Evolutionary conservation across 2,888 invertebrate genomes (phyloP), one percentile per base, ranked within the genome.

Genomic region (Polyommatus iphigenia): DNA sequence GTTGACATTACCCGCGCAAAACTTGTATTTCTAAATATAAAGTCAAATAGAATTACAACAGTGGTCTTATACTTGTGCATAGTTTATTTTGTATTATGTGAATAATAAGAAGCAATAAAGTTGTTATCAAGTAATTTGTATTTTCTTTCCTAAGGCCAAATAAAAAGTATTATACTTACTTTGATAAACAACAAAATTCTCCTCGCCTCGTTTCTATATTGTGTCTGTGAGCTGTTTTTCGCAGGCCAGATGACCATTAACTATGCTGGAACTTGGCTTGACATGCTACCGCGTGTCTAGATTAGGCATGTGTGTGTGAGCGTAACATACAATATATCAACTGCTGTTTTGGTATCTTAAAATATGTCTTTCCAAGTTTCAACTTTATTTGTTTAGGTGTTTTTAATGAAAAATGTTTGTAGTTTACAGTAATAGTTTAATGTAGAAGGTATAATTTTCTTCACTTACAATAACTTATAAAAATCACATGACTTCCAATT

Each of bases 1-100:
- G 67, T 67, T 67, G 67, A 67, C 29, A 10, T 29, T 29, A 67
- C 79, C 80, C 78, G 54, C 71, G 80, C 80, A 80, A 77, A 83
- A 84, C 85, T 87, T 90, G 88, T 88, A 88, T 87, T 88, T 87
- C 87, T 86, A 85, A 91, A 86, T 87, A 86, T 90, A 85, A 87
- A 90, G 85, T 89, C 87, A 88, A 85, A 88, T 87, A 87, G 87
- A 87, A 87, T 85, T 88, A 89, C 88, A 87, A 87, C 92, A 89
- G 89, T 91, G 92, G 92, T 92, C 93, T 90, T 91, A 90, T 89
- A 93, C 88, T 94, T 95, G 95, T 95, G 95, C 94, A 95, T 95
- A 95, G 95, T 95, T 95, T 95, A 95, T 95, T 95, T 95, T 95
- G 95, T 95, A 95, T 95, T 95, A 95, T 95, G 95, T 95, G 95